Evolutionary conservation across 2,888 invertebrate genomes (phyloP), one percentile per base, ranked within the genome.

Genomic region (Bellardia pandia): DNA sequence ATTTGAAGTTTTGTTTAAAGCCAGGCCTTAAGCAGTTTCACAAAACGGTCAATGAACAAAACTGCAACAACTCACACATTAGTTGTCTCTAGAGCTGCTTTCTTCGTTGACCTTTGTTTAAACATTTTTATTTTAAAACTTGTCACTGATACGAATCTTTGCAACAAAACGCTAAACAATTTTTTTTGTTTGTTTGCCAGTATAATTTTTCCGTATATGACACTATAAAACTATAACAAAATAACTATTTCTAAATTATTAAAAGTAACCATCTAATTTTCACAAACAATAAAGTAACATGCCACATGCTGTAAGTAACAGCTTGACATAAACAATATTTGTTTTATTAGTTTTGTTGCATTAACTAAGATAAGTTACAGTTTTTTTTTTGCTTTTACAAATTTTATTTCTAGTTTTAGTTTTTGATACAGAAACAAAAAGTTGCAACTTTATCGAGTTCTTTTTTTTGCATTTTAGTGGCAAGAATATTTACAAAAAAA

Each of bases 251-350:
- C 53, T 62, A 77, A 83, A 82, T 76, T 76, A 82, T 76, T 82
- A 83, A 83, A 83, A 83, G 53, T 75, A 68, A 68, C 58, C 69
- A 71, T 30, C 69, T 83, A 83, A 77, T 83, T 83, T 83, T 66
- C 45, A 74, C 16, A 74, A 81, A 74, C 80, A 74, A 81, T 66
- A 81, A 74, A 81, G 66, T 66, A 81, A 82, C 58, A 56, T 82
- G 82, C 75, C 82, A 82, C 82, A 82, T 82, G 76, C 75, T 82
- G 82, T 37, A 76, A 69, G 76, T 82, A 82, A 82, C 82, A 82
- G 82, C 76, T 82, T 82, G 82, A 82, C 82, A 53, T 69, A 60
- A 82, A 76, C 82, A 76, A 69, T 76, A 82, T 82, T 76, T 82
- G 82, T 82, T 82, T 60, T 60, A 68, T 30, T 71, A 60, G 72